Percentiles rank a stretch among this genome's conserved stretches.
These are phyloP conservation scores for Albula glossodonta DNA, from an alignment of 2,113 vertebrate genomes.

Conservation along the genomic window DNA sequence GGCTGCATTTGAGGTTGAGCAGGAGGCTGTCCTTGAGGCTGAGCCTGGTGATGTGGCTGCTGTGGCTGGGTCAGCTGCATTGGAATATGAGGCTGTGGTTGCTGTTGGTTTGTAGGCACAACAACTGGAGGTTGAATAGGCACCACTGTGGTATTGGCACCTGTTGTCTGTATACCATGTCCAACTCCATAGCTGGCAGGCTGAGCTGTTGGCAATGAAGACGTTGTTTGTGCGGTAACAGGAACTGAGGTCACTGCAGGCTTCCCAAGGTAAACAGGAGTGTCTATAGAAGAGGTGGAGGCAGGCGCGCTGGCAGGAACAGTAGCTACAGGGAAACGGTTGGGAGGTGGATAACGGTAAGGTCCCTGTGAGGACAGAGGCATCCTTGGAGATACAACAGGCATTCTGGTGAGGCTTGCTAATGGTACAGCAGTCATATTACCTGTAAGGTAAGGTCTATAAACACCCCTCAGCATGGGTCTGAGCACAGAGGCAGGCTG, in stretches of 20 bases:
- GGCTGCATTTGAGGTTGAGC: slow-evolving; percentile 53
- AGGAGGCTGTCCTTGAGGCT: slow-evolving; percentile 24
- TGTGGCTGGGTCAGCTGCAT: slow-evolving; percentile 19
- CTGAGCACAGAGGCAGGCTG: slow-evolving; percentile 86
- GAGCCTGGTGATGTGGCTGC: slow-evolving; percentile 3
- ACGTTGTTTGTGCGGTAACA: slow-evolving; percentile 46
- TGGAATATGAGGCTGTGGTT: slow-evolving; percentile 12
- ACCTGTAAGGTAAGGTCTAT: slow-evolving; percentile 80
- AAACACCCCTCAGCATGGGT: slow-evolving; percentile 85
- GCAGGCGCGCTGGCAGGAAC: slow-evolving; percentile 54
- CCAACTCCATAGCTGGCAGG: slow-evolving; percentile 43
- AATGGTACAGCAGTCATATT: slow-evolving; percentile 84
- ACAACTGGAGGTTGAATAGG: slow-evolving; percentile 38
- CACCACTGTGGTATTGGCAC: slow-evolving; percentile 44
- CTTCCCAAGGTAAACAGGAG: slow-evolving; percentile 88
- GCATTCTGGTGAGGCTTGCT: slow-evolving; percentile 85
- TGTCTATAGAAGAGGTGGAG: slow-evolving; percentile 70
- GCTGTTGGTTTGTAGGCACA: slow-evolving; percentile 58
- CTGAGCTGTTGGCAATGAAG: slow-evolving; percentile 50
- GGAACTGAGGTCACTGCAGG: slow-evolving; percentile 60
- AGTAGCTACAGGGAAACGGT: slow-evolving; percentile 65
- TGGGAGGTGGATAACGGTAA: slow-evolving; percentile 80
- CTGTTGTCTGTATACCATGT: slow-evolving; percentile 46
- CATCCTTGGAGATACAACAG: slow-evolving; percentile 81
- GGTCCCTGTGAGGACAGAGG: slow-evolving; percentile 77